Evolutionary conservation across 2,888 invertebrate genomes (phyloP).

Genomic region (Nebria salina): DNA sequence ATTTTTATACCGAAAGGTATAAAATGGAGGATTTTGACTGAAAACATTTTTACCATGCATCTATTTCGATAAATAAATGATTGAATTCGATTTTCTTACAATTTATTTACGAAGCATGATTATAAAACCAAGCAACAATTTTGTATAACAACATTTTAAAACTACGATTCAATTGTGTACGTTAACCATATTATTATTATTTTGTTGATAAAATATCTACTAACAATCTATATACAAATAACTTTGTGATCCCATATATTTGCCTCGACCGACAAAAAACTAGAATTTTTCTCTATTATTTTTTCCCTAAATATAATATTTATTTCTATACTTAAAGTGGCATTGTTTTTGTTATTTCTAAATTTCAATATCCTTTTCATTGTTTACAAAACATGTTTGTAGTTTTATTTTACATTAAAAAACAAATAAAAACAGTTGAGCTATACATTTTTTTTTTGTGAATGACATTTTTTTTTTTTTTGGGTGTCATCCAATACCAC

Average conservation of each 20-base stretch:
- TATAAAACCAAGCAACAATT: constrained; percentile 65
- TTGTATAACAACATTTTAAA: constrained; percentile 53
- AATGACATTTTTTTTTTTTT: constrained; percentile 9
- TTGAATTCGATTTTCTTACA: constrained; percentile 41
- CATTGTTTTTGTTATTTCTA: constrained; percentile 31
- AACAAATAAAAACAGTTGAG: constrained; percentile 27
- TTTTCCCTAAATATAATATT: constrained; percentile 31
- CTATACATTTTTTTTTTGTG: neutral
- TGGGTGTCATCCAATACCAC: neutral
- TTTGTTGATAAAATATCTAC: constrained; percentile 50
- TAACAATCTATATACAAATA: constrained; percentile 52
- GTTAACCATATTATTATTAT: constrained; percentile 48
- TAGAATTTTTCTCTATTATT: constrained; percentile 42
- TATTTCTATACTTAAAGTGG: constrained; percentile 37
- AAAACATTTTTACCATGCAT: neutral
- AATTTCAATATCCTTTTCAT: constrained; percentile 32
- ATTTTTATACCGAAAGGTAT: too few relatives aligned
- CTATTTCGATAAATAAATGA: neutral
- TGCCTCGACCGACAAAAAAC: constrained; percentile 54
- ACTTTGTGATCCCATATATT: constrained; percentile 56
- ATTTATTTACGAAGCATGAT: constrained; percentile 60
- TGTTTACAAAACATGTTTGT: constrained; percentile 20
- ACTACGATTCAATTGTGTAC: constrained; percentile 52
- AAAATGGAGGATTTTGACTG: too few relatives aligned
- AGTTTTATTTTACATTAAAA: constrained; percentile 30